phyloP scores from a whole-genome alignment of 2,113 vertebrate species.

The Bombycilla garrulus region DNA sequence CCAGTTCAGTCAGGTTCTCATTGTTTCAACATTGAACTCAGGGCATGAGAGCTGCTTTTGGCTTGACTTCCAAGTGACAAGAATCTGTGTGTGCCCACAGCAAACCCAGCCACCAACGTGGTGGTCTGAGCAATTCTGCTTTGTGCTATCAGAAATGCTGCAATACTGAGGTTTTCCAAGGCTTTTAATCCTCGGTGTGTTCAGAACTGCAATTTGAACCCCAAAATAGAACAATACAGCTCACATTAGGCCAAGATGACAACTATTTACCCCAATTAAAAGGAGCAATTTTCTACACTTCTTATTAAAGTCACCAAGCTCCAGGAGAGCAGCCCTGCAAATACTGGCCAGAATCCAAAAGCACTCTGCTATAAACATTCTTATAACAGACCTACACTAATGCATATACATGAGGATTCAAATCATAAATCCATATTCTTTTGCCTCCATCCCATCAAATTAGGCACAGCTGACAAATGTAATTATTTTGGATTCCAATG shows the following conservation, averaged over 20 bases:
- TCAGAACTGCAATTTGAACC: not conserved
- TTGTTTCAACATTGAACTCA: not conserved
- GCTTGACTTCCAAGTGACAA: not conserved
- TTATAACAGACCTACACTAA: not conserved
- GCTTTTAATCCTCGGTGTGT: not conserved
- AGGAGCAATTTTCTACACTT: conserved; percentile 53
- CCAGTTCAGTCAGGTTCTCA: not conserved
- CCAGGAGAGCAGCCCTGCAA: conserved; percentile 57
- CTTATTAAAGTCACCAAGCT: conserved; percentile 61
- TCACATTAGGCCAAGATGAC: conserved; percentile 10
- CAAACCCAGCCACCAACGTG: not conserved
- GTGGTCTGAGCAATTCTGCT: not conserved
- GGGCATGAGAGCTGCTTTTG: not conserved
- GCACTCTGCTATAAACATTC: not conserved
- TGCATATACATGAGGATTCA: not conserved
- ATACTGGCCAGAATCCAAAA: conserved; percentile 62
- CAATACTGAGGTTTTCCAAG: not conserved
- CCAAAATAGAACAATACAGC: not conserved
- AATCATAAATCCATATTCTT: not conserved
- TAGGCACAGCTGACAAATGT: not conserved
- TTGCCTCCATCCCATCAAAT: not conserved
- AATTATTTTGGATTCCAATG: not conserved
- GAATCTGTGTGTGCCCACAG: fast-evolving
- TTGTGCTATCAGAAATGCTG: not conserved
- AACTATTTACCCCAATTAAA: conserved; percentile 68